A percentile compares a stretch with the other conserved stretches of the same genome.
phyloP scores from a whole-genome alignment of 1,140 invertebrate species.

The Bicyclus anynana region DNA sequence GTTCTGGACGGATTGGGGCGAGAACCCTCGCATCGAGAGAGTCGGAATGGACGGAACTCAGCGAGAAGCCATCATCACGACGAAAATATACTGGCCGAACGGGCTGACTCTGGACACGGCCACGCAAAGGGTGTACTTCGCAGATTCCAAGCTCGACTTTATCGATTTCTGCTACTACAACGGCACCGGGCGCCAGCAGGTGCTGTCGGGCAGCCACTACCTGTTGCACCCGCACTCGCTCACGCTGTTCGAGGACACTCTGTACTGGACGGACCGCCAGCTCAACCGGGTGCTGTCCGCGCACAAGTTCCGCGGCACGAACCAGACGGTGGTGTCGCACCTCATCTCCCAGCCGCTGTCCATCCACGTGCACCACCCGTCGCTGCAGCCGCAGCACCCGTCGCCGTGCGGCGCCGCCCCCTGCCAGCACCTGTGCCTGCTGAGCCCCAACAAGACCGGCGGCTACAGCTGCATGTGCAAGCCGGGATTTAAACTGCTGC shows the following conservation, averaged over 20 bases:
- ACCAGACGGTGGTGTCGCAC: slow-evolving; percentile 96
- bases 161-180: slow-evolving; percentile 99
- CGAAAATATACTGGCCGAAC: slow-evolving; percentile 99
- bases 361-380: slow-evolving; percentile 95
- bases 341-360: slow-evolving; percentile 95
- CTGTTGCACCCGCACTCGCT: slow-evolving; percentile 96
- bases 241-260: slow-evolving; percentile 93
- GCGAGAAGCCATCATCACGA: slow-evolving; percentile 91
- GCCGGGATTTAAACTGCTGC: slow-evolving; percentile 86
- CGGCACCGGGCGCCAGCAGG: slow-evolving; percentile 92
- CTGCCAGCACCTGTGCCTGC: slow-evolving; percentile 95
- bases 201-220: slow-evolving; percentile 92
- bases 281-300: slow-evolving; percentile 92
- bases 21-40: slow-evolving; percentile 96
- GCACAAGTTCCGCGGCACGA: slow-evolving; percentile 93
- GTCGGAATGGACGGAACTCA: slow-evolving; percentile 97
- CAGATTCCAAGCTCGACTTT: slow-evolving; percentile 98
- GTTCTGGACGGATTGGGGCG: slow-evolving; percentile 99
- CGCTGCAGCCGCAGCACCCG: slow-evolving; percentile 89
- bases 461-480: slow-evolving; percentile 95
- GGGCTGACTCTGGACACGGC: slow-evolving; percentile 96
- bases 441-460: slow-evolving; percentile 83
- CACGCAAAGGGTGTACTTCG: slow-evolving; percentile 96
- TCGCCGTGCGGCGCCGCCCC: slow-evolving; percentile 90
- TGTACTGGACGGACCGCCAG: slow-evolving; percentile 98